A percentile compares a stretch with the other conserved stretches of the same genome.
Conservation (phyloP, 2,113 vertebrate species). For the Mola mola region DNA sequence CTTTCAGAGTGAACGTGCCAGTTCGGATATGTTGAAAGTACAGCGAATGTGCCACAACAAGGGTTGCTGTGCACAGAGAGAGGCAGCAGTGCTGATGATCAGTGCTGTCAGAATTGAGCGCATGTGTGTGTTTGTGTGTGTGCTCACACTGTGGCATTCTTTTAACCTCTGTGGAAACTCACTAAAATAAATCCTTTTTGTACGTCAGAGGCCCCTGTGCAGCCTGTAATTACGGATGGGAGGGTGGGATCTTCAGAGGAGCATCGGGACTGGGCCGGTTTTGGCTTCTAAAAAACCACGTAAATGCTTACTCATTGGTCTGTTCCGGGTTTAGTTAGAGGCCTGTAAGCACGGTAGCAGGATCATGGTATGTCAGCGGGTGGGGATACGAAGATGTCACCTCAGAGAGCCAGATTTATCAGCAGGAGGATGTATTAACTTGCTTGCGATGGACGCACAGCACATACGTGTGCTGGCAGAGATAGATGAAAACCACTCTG, state of each 20-base stretch:
- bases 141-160: slow-evolving; percentile 78
- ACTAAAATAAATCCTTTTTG: slow-evolving; percentile 84
- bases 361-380: slow-evolving; percentile 36
- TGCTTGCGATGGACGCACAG: no score
- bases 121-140: slow-evolving; percentile 36
- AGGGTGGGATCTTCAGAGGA: slow-evolving; percentile 72
- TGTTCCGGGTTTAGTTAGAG: slow-evolving; percentile 52
- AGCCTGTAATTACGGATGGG: slow-evolving; percentile 82
- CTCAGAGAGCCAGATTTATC: not conserved
- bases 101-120: slow-evolving; percentile 41
- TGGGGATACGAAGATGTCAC: slow-evolving; percentile 19
- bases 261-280: slow-evolving; percentile 63
- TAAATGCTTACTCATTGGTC: slow-evolving; percentile 67
- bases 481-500: no score
- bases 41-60: slow-evolving; percentile 12
- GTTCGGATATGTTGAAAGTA: slow-evolving; percentile 14
- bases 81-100: no score
- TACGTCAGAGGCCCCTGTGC: slow-evolving; percentile 83
- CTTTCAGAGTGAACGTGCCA: not conserved
- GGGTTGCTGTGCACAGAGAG: slow-evolving; percentile 28
- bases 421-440: no score
- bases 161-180: slow-evolving; percentile 86
- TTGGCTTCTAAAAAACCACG: slow-evolving; percentile 70
- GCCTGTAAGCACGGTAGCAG: slow-evolving; percentile 58
- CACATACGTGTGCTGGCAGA: not conserved